Conservation (phyloP, 1,140 invertebrate genomes). For the Chlorops oryzae region DNA sequence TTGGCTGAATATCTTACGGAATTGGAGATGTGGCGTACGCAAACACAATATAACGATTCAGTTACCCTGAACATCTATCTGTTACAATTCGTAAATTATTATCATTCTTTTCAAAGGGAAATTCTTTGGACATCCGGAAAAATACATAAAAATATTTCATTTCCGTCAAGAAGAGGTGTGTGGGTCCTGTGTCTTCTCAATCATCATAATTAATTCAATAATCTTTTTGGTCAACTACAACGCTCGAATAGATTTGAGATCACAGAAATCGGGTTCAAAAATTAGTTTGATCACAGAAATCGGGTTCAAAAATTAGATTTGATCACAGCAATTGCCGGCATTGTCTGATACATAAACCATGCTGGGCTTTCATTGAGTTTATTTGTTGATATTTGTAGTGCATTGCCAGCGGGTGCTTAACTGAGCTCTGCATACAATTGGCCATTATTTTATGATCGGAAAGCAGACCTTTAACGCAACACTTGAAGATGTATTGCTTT, state of each 20-base stretch:
- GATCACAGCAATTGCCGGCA: too few relatives aligned
- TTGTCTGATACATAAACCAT: too few relatives aligned
- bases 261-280: too few relatives aligned
- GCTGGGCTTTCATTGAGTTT: too few relatives aligned
- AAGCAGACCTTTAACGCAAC: slow-evolving; percentile 92
- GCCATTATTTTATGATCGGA: slow-evolving; percentile 93
- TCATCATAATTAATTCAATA: not conserved
- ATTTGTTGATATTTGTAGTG: slow-evolving; percentile 51
- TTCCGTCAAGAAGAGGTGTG: slow-evolving; percentile 78
- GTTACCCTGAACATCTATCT: slow-evolving; percentile 95
- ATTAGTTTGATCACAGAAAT: too few relatives aligned
- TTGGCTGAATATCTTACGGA: slow-evolving; percentile 90
- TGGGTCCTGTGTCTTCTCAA: not conserved
- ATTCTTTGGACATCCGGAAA: slow-evolving; percentile 75
- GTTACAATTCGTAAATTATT: slow-evolving; percentile 97
- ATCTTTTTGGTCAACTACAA: too few relatives aligned
- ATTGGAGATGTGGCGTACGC: slow-evolving; percentile 87
- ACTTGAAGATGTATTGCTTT: slow-evolving; percentile 70
- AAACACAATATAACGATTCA: slow-evolving; percentile 96
- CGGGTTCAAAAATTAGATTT: too few relatives aligned
- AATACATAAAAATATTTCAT: slow-evolving; percentile 69
- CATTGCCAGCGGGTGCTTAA: slow-evolving; percentile 81
- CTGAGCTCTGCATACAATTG: slow-evolving; percentile 88
- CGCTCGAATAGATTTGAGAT: too few relatives aligned
- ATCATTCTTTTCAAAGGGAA: slow-evolving; percentile 97